phyloP scores from a whole-genome alignment of 2,888 invertebrate species.

The Diloba caeruleocephala region DNA sequence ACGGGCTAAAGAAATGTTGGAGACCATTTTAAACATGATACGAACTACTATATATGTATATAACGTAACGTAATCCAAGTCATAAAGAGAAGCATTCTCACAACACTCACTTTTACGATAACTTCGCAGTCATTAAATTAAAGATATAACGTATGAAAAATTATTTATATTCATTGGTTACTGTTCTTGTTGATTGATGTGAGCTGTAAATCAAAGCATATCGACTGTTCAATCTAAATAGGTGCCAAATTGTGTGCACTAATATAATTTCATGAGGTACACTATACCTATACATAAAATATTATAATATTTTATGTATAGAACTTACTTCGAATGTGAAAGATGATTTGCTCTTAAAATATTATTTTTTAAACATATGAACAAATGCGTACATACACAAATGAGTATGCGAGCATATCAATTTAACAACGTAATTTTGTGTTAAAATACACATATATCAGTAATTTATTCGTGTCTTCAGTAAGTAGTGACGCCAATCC shows the following conservation, averaged over 20 bases:
- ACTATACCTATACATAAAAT: not conserved
- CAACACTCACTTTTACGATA: conserved; percentile 58
- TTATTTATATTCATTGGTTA: conserved; percentile 60
- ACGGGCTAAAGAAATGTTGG: no score
- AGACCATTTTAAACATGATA: no score
- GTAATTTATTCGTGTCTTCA: conserved; percentile 19
- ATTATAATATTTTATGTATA: no score
- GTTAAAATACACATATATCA: conserved; percentile 17
- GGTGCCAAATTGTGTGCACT: conserved; percentile 56
- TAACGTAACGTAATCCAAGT: not conserved
- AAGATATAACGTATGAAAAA: conserved; percentile 59
- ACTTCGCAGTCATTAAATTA: conserved; percentile 56
- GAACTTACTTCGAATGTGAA: no score
- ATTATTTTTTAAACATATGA: conserved; percentile 4
- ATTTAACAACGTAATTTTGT: conserved; percentile 12
- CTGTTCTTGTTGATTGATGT: conserved; percentile 57
- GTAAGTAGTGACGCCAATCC: conserved; percentile 29
- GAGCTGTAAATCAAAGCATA: conserved; percentile 60
- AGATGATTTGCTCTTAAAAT: no score
- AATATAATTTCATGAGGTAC: conserved; percentile 20
- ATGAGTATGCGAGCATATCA: no score
- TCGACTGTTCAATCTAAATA: conserved; percentile 54
- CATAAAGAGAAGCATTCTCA: conserved; percentile 32
- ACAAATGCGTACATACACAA: conserved; percentile 29
- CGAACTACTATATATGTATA: no score